phyloP scores from a whole-genome alignment of 2,797 vertebrate species.

The Gila robusta region DNA sequence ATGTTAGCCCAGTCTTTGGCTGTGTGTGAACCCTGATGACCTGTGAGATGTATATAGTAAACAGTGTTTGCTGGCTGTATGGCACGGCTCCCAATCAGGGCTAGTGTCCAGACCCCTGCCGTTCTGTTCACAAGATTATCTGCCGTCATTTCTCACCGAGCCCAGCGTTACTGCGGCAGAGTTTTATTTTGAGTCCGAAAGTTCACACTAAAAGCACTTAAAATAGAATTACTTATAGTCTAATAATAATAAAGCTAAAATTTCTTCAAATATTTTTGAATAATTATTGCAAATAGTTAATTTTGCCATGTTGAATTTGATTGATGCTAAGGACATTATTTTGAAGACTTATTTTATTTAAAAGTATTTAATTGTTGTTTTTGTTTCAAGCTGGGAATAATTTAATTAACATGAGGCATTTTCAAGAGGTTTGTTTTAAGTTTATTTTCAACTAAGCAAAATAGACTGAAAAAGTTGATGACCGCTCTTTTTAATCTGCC shows the following conservation, averaged over 20 bases:
- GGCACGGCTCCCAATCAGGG: slow-evolving; percentile 40
- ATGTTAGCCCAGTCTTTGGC: slow-evolving; percentile 31
- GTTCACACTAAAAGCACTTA: background rate
- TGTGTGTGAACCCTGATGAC: slow-evolving; percentile 47
- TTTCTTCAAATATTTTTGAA: background rate
- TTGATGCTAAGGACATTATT: background rate
- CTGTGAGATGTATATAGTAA: slow-evolving; percentile 59
- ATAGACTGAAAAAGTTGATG: background rate
- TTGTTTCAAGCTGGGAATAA: background rate
- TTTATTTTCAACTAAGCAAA: background rate
- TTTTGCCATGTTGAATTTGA: background rate
- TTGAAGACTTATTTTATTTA: background rate
- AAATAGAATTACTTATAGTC: background rate
- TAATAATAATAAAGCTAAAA: background rate
- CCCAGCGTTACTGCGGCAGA: background rate
- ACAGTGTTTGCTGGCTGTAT: slow-evolving; percentile 51
- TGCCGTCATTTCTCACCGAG: slow-evolving; percentile 6
- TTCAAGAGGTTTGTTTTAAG: background rate
- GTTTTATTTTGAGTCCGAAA: background rate
- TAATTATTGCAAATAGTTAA: background rate
- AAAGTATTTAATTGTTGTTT: background rate
- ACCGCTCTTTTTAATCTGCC: background rate
- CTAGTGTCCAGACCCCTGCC: slow-evolving; percentile 39
- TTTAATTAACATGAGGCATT: background rate
- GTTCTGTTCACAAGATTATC: slow-evolving; percentile 33